phyloP scores from a whole-genome alignment of 2,797 vertebrate genomes.

The Urocyon cinereoargenteus region DNA sequence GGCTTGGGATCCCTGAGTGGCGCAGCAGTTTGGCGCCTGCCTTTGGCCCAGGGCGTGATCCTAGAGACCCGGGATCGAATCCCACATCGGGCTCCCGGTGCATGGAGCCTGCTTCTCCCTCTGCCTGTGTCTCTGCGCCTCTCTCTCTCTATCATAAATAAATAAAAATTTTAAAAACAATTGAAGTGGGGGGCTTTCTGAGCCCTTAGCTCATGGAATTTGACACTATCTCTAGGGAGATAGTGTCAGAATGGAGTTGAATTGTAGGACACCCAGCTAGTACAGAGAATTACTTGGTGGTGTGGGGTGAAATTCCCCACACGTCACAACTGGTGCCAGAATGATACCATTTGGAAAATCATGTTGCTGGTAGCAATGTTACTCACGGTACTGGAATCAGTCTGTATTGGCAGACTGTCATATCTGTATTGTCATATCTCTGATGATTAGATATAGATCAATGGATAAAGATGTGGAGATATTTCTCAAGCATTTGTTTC shows the following conservation, averaged over 20 bases:
- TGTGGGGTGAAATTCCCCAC: background rate
- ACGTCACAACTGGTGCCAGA: background rate
- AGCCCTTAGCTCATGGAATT: background rate
- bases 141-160: too few relatives aligned
- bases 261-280: background rate
- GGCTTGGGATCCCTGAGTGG: too few relatives aligned
- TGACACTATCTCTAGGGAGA: background rate
- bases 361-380: background rate
- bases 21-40: too few relatives aligned
- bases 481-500: background rate
- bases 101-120: too few relatives aligned
- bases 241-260: background rate
- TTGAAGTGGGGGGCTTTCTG: background rate
- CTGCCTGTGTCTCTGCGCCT: too few relatives aligned
- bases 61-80: too few relatives aligned
- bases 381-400: background rate
- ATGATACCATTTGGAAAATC: background rate
- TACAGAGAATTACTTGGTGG: background rate
- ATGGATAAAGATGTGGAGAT: background rate
- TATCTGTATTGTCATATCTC: background rate
- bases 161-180: too few relatives aligned
- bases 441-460: background rate
- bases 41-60: too few relatives aligned
- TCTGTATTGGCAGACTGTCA: background rate
- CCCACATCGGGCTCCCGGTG: too few relatives aligned